phyloP scores from a whole-genome alignment of 2,797 vertebrate species.

The Phataginus tetradactyla region DNA sequence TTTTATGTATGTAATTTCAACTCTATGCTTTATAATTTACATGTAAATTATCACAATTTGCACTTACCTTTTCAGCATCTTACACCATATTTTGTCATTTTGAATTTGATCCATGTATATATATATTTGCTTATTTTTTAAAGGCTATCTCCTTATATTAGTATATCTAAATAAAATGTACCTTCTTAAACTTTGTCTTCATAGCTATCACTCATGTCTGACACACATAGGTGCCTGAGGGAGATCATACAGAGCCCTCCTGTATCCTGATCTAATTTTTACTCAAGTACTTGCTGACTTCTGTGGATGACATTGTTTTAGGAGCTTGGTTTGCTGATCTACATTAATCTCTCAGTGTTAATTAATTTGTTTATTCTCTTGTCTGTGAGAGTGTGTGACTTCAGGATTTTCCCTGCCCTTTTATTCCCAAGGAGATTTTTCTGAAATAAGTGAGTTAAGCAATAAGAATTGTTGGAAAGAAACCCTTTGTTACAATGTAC shows the following conservation, averaged over 20 bases:
- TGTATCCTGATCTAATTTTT: not conserved
- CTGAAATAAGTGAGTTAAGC: not conserved
- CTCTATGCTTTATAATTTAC: not conserved
- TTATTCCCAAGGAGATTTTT: not conserved
- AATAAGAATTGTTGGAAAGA: not conserved
- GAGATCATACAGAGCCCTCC: not conserved
- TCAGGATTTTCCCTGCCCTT: not conserved
- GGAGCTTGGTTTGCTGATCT: not conserved
- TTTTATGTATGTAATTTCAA: not conserved
- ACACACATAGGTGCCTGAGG: not conserved
- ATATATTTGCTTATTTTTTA: not conserved
- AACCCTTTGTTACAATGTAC: not conserved
- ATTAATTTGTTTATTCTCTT: constrained; percentile 10
- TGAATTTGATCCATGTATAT: not conserved
- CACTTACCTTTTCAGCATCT: constrained; percentile 9
- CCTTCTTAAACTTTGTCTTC: not conserved
- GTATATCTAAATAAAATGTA: not conserved
- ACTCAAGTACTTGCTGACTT: not conserved
- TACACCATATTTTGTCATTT: constrained; percentile 14
- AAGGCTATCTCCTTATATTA: not conserved
- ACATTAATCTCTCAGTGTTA: not conserved
- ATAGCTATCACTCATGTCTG: not conserved
- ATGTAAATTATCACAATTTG: too few species aligned
- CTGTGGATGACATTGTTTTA: not conserved
- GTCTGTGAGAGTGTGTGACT: not conserved